These are phyloP conservation scores for Sylvia borin DNA, from an alignment of 2,797 vertebrate genomes.

Conservation along the genomic window DNA sequence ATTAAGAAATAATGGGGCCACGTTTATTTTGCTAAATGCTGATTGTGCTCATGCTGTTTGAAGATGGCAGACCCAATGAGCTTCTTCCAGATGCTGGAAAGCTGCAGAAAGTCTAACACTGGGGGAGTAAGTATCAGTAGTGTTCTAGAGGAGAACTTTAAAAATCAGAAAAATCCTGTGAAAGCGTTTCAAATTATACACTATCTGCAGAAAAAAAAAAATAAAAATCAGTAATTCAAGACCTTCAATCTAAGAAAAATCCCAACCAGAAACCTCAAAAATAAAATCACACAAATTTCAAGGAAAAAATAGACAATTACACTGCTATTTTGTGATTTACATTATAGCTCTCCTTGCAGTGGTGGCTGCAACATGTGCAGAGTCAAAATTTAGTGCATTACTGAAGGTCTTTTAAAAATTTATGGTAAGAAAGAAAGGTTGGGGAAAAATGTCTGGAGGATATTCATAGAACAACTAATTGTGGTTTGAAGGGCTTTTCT, in stretches of 20 bases:
- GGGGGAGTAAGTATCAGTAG: neutral
- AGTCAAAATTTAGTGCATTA: neutral
- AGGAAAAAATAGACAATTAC: neutral
- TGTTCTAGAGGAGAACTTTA: neutral
- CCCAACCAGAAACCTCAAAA: neutral
- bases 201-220: neutral
- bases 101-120: neutral
- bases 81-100: constrained; percentile 18
- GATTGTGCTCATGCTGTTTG: constrained; percentile 58
- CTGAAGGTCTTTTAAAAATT: neutral
- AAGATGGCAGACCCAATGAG: constrained; percentile 59
- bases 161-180: neutral
- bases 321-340: neutral
- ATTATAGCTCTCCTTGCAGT: neutral
- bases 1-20: constrained; percentile 76
- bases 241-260: neutral
- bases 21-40: constrained; percentile 77
- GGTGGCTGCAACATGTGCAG: neutral
- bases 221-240: neutral
- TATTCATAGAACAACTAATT: neutral
- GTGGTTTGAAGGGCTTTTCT: neutral
- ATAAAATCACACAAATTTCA: neutral
- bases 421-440: neutral
- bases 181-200: neutral
- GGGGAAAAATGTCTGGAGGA: neutral